Evolutionary conservation across 2,113 vertebrate genomes (phyloP).

Genomic region (Hyla sarda): DNA sequence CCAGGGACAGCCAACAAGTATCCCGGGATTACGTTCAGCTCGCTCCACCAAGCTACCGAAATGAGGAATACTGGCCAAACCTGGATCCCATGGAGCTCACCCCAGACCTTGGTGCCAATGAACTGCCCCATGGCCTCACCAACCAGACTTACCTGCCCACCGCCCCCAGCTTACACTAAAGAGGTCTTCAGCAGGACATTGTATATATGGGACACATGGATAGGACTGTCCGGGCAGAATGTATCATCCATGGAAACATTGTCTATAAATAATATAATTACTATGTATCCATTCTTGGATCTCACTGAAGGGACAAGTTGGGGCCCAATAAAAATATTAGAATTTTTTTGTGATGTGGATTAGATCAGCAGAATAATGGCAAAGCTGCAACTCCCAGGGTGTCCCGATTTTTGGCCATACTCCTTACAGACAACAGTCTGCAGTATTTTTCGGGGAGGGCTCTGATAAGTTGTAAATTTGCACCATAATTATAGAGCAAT

Average conservation of each 20-base stretch:
- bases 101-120: not conserved
- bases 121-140: not conserved
- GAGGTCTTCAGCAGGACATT: too few relatives aligned
- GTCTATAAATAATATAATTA: not conserved
- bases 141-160: conserved; percentile 43
- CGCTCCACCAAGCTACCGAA: conserved; percentile 44
- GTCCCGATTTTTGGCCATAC: too few relatives aligned
- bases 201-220: not conserved
- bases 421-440: too few relatives aligned
- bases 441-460: too few relatives aligned
- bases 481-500: too few relatives aligned
- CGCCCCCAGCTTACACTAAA: not conserved
- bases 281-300: not conserved
- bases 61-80: conserved; percentile 46
- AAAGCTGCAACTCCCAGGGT: too few relatives aligned
- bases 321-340: not conserved
- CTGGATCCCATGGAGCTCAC: not conserved
- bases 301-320: not conserved
- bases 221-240: not conserved
- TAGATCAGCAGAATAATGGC: too few relatives aligned
- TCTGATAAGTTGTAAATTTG: too few relatives aligned
- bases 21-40: conserved; percentile 55
- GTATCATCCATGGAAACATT: not conserved
- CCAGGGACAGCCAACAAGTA: not conserved
- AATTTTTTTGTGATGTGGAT: not conserved